Conservation (phyloP, 2,888 invertebrate genomes). For the Heteropelma amictum region DNA sequence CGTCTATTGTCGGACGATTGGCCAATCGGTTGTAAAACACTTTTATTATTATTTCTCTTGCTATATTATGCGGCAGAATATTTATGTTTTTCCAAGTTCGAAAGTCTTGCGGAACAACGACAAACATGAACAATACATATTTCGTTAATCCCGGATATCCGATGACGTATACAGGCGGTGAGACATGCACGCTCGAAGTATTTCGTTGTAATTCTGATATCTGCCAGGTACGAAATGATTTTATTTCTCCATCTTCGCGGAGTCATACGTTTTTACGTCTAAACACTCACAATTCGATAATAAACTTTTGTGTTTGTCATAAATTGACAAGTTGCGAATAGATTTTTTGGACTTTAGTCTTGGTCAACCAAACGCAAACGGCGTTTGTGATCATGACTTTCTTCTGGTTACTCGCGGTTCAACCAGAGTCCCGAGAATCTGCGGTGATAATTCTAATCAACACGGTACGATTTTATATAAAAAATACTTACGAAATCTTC, state of each 20-base stretch:
- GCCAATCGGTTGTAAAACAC: too few species aligned
- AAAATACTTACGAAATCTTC: background rate
- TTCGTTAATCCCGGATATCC: slow-evolving; percentile 90
- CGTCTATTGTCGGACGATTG: too few species aligned
- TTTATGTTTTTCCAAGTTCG: slow-evolving; percentile 80
- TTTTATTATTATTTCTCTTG: background rate
- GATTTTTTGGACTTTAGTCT: slow-evolving; percentile 87
- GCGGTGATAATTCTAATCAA: slow-evolving; percentile 90
- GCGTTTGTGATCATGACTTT: slow-evolving; percentile 85
- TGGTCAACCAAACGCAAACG: slow-evolving; percentile 86
- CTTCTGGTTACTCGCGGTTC: slow-evolving; percentile 85
- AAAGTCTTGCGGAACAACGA: slow-evolving; percentile 85
- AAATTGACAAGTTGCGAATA: slow-evolving; percentile 82
- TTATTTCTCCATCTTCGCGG: background rate
- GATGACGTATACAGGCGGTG: slow-evolving; percentile 83
- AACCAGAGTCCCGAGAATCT: slow-evolving; percentile 84
- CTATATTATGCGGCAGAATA: background rate
- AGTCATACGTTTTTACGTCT: background rate
- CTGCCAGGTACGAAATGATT: slow-evolving; percentile 81
- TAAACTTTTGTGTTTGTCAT: background rate
- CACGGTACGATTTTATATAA: slow-evolving; percentile 79
- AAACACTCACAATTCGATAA: background rate
- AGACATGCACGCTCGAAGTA: slow-evolving; percentile 85
- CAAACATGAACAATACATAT: slow-evolving; percentile 89
- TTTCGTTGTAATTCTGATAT: slow-evolving; percentile 84